Percentiles rank a stretch among this genome's conserved stretches.
Evolutionary conservation across 2,113 vertebrate species (phyloP).

Genomic region (Bubo blakistoni): DNA sequence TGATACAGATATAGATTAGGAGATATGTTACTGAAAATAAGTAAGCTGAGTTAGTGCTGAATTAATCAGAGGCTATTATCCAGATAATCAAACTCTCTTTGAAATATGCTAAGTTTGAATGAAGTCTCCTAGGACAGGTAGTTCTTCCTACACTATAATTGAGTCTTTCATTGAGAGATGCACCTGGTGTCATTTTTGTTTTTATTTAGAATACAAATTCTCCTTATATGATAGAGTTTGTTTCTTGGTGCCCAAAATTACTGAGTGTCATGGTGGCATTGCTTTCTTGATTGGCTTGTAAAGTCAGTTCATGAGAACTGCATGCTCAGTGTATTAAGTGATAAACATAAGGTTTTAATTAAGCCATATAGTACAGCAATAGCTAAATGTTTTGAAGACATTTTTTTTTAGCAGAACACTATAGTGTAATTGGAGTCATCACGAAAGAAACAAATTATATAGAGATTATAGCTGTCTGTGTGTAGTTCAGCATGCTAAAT

Average conservation of each 20-base stretch:
- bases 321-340: neutral
- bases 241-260: neutral
- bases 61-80: neutral
- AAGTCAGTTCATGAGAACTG: neutral
- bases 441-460: slow-evolving; percentile 9
- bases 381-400: slow-evolving; percentile 7
- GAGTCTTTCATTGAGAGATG: neutral
- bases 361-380: slow-evolving; percentile 10
- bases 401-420: neutral
- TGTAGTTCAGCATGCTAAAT: neutral
- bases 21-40: neutral
- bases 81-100: neutral
- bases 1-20: neutral
- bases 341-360: slow-evolving; percentile 10
- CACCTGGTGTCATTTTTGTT: neutral
- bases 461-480: neutral
- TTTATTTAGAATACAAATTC: slow-evolving; percentile 7
- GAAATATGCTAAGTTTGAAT: neutral
- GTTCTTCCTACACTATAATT: neutral
- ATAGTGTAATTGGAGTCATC: slow-evolving; percentile 1
- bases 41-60: neutral
- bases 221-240: neutral
- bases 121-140: neutral
- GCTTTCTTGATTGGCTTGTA: neutral
- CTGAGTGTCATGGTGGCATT: neutral